Evolutionary conservation across 2,797 vertebrate species (phyloP), one percentile per base, ranked within the genome.

Genomic region (Anomalospiza imberbis): DNA sequence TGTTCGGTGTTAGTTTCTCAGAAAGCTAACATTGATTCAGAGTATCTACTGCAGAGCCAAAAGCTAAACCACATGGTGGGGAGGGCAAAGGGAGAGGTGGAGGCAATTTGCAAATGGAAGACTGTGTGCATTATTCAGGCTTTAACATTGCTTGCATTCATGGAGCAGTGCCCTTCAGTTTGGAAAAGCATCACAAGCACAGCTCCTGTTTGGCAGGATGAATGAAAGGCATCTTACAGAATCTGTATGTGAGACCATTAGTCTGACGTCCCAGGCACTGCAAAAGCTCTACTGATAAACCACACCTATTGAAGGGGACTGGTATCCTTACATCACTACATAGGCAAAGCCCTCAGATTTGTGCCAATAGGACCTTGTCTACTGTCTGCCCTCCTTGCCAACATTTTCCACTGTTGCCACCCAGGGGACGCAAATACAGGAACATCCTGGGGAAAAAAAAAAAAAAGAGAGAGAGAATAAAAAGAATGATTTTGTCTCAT

Each of bases 111-210:
- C 91, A 85, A 86, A 94, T 83, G 86, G 96, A 93, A 95, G 89
- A 89, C 97, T 97, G 91, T 95, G 95, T 96, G 93, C 89, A 93
- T 94, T 96, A 95, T 96, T 95, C 94, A 94, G 91, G 36, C 72
- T 92, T 88, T 87, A 96, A 97, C 97, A 97, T 97, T 97, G 96
- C 94, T 88, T 44, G 95, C 95, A 97, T 97, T 97, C 97, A 97
- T 89, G 48, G 66, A 92, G 90, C 65, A 93, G 58, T 92, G 93
- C 96, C 94, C 95, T 95, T 88, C 89, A 82, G 92, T 96, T 93
- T 85, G 81, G 88, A 91, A 94, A 95, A 81, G 89, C 89, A 89
- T 89, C 93, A 91, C 61, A 96, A 91, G 94, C 85, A 77, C 91
- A 93, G 88, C 92, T 94, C 93, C 94, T 88, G 88, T 94, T 91